Evolutionary conservation across 2,888 invertebrate species (phyloP), one percentile per base, ranked within the genome.

Genomic region (Pelosia muscerda): DNA sequence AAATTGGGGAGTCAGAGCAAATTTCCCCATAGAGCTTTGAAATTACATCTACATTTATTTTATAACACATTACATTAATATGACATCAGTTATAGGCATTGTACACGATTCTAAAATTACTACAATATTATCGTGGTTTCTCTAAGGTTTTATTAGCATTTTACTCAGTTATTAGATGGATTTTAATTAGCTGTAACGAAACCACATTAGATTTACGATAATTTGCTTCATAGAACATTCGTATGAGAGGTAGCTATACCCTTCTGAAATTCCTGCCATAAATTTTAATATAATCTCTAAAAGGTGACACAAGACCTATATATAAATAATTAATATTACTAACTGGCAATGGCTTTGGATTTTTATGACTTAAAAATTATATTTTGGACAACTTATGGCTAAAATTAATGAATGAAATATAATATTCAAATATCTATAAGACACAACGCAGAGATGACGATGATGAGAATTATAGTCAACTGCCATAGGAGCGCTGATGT

Each of bases 191-290:
- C 42, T 26, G n/a, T 25, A 61, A 25, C 42, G 22, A 22, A 3
- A 22, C 11, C 28, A 22, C n/a, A 62, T 26, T 54, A 28, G 55
- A 55, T 55, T 55, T 55, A 55, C 55, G 25, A 25, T 55, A 55
- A 55, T 55, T 23, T 19, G 23, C 26, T 55, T 55, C 55, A 23
- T 25, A 55, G 55, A 55, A 55, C 15, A 55, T 55, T 26, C 23
- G 55, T 55, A 55, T 26, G 26, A 26, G 26, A 55, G 5, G 15
- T 55, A 55, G 25, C 15, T 15, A 55, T 55, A 55, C 25, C 26
- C 15, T 55, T 55, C 13, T 25, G 25, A 55, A 55, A 55, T 55
- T 55, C 23, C 23, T 55, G 55, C 8, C n/a, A 49, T 49, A 49
- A 49, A 49, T 55, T 25, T 55, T 25, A 55, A 25, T 19, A 19